Evolutionary conservation across 2,888 invertebrate genomes (phyloP).

Genomic region (Spodoptera littoralis): DNA sequence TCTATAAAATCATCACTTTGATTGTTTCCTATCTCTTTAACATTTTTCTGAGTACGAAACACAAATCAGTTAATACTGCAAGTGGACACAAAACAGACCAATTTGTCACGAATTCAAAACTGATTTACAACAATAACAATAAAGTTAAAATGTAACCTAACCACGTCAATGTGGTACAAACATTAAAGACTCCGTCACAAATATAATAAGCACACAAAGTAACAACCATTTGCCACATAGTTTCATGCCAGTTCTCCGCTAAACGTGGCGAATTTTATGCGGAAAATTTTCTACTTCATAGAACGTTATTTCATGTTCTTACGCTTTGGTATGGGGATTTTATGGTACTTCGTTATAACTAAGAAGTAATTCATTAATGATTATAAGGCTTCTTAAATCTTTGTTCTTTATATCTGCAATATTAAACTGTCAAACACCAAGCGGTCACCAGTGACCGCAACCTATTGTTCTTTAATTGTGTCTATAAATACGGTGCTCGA

Average conservation of each 20-base stretch:
- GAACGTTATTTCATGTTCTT: constrained; percentile 8
- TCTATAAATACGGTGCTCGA: too few species aligned
- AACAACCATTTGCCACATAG: constrained; percentile 47
- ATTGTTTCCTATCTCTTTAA: too few species aligned
- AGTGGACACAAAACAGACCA: background rate
- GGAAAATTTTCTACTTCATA: constrained; percentile 34
- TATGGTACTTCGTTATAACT: background rate
- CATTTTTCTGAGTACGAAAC: too few species aligned
- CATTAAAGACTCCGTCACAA: constrained; percentile 33
- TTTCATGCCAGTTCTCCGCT: constrained; percentile 35
- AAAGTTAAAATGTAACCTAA: constrained; percentile 21
- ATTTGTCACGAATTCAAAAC: constrained; percentile 10
- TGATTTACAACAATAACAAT: background rate
- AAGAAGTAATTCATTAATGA: background rate
- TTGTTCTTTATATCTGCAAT: too few species aligned
- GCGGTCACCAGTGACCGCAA: too few species aligned
- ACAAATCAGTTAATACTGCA: too few species aligned
- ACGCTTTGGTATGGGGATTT: background rate
- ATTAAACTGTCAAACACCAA: too few species aligned
- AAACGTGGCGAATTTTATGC: constrained; percentile 19
- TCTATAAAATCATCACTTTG: too few species aligned
- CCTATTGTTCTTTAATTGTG: too few species aligned
- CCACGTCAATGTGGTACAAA: constrained; percentile 21
- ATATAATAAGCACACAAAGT: constrained; percentile 44
- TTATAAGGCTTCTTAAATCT: too few species aligned